These are phyloP conservation scores for Nylanderia fulva DNA, from an alignment of 1,140 invertebrate species.

Conservation along the genomic window DNA sequence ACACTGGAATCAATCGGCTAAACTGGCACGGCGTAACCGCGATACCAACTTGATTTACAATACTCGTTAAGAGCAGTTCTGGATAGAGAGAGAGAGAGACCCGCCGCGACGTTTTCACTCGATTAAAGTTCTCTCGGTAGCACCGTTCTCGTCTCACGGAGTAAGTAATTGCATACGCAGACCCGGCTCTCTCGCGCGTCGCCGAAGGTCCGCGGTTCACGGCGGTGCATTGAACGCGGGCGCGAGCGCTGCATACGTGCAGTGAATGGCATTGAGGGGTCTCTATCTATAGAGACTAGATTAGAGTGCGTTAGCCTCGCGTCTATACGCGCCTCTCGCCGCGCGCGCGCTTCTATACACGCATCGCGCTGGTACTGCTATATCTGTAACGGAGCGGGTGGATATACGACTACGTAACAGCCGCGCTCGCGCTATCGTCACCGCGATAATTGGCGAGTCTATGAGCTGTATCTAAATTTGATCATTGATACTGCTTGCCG, in stretches of 20 bases:
- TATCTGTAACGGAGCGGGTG: constrained; percentile 69
- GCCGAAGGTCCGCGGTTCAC: constrained; percentile 69
- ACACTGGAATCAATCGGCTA: constrained; percentile 27
- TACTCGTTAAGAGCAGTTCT: constrained; percentile 34
- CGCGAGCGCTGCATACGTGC: constrained; percentile 68
- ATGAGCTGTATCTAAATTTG: constrained; percentile 25
- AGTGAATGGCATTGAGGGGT: constrained; percentile 75
- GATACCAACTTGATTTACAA: constrained; percentile 23
- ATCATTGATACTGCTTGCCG: constrained; percentile 3
- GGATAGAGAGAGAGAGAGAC: too few species aligned
- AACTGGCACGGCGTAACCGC: not conserved
- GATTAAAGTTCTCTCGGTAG: constrained; percentile 43
- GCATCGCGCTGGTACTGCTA: constrained; percentile 65
- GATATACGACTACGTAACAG: constrained; percentile 40
- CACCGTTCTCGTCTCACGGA: constrained; percentile 28
- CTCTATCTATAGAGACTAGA: constrained; percentile 77
- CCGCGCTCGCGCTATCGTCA: constrained; percentile 54
- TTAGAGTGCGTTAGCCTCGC: constrained; percentile 76
- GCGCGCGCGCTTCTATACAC: constrained; percentile 23
- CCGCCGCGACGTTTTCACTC: constrained; percentile 54
- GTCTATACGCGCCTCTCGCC: constrained; percentile 45
- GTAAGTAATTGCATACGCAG: constrained; percentile 68
- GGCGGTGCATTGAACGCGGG: constrained; percentile 65
- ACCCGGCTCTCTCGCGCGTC: constrained; percentile 27
- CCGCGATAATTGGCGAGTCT: constrained; percentile 60